phyloP scores from a whole-genome alignment of 2,888 invertebrate species.

The Pantelozetes paolii region DNA sequence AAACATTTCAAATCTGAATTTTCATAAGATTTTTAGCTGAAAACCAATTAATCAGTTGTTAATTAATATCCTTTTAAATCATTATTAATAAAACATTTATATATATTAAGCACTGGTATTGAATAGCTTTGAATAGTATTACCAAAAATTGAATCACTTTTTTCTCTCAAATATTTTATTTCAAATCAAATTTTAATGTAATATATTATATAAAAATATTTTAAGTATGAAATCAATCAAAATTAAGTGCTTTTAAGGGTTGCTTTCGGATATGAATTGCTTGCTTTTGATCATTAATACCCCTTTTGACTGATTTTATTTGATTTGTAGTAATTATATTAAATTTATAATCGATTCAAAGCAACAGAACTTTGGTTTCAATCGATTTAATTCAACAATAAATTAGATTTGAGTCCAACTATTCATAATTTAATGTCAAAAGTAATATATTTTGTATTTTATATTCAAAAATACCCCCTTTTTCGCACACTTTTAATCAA shows the following conservation, averaged over 20 bases:
- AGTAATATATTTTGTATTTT: background rate
- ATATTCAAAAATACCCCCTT: background rate
- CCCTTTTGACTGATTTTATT: too few relatives aligned
- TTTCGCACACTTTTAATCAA: slow-evolving; percentile 19
- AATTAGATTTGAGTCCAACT: too few relatives aligned
- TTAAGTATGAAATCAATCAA: slow-evolving; percentile 10
- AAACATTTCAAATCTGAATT: background rate
- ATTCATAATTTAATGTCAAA: background rate
- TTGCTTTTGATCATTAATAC: background rate
- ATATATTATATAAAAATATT: background rate
- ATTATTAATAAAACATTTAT: too few relatives aligned
- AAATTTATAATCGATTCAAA: background rate
- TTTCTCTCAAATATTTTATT: background rate
- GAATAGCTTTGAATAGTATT: too few relatives aligned
- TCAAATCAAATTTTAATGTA: background rate
- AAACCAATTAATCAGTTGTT: slow-evolving; percentile 1
- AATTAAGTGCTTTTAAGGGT: slow-evolving; percentile 1
- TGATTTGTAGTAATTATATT: too few relatives aligned
- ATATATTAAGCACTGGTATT: too few relatives aligned
- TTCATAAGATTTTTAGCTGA: background rate
- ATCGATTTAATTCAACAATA: background rate
- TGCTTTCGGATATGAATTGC: background rate
- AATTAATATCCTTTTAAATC: background rate
- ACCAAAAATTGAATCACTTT: too few relatives aligned
- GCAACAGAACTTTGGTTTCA: background rate